phyloP scores from a whole-genome alignment of 2,113 vertebrate genomes.

The Zosterops hypoxanthus region DNA sequence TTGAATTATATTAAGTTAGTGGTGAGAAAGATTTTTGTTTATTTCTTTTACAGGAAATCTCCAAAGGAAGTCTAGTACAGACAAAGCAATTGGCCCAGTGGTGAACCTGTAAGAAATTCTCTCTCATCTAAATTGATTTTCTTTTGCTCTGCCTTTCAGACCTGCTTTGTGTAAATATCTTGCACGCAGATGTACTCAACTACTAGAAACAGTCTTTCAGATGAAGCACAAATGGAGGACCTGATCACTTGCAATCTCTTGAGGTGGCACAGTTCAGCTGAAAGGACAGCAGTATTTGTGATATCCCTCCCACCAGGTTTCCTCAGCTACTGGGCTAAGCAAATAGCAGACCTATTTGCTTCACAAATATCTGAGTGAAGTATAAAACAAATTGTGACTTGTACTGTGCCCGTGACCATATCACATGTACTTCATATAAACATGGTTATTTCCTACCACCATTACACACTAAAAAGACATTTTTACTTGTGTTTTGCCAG shows the following conservation, averaged over 20 bases:
- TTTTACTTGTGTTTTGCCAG: neutral
- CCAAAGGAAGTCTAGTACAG: neutral
- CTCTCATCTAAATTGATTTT: neutral
- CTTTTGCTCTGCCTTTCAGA: conserved; percentile 1
- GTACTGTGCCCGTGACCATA: neutral
- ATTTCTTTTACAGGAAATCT: conserved; percentile 1
- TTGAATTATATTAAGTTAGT: conserved; percentile 22
- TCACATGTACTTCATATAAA: neutral
- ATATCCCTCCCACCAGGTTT: neutral
- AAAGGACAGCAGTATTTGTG: neutral
- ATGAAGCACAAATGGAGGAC: neutral
- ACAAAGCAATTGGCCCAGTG: neutral
- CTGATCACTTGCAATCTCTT: neutral
- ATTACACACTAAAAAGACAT: neutral
- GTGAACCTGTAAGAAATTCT: neutral
- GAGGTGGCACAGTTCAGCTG: neutral
- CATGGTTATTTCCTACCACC: neutral
- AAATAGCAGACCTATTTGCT: neutral
- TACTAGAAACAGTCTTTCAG: neutral
- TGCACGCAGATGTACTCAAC: neutral
- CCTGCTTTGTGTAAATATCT: neutral
- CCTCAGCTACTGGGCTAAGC: neutral
- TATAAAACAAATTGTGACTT: neutral
- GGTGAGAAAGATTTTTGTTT: neutral
- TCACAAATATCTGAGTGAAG: neutral